phyloP scores from a whole-genome alignment of 2,113 vertebrate genomes.

The Megaceryle torquata region DNA sequence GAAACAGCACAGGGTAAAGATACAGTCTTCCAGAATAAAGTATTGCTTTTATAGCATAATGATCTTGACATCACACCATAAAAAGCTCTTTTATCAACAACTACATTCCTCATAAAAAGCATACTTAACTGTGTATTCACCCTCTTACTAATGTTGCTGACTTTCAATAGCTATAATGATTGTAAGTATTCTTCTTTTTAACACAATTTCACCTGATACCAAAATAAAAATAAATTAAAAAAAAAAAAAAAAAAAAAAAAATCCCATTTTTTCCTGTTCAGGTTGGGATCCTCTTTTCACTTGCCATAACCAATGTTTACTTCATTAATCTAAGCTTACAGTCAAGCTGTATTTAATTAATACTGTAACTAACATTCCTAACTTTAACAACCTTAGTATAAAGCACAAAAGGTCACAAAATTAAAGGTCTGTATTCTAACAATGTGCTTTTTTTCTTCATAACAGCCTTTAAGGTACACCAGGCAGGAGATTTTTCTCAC shows the following conservation, averaged over 20 bases:
- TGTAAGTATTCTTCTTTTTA: background rate
- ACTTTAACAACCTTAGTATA: background rate
- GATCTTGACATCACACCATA: background rate
- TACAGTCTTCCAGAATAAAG: background rate
- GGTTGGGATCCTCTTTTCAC: background rate
- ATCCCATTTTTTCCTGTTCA: background rate
- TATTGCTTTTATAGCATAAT: background rate
- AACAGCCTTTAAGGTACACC: background rate
- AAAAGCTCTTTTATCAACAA: background rate
- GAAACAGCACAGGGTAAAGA: background rate
- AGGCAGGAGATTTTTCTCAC: background rate
- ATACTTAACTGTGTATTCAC: background rate
- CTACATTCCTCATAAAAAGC: background rate
- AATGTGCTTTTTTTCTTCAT: background rate
- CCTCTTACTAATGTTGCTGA: background rate
- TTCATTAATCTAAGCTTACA: background rate
- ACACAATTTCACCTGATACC: background rate
- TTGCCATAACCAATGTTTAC: background rate
- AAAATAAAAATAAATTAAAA: background rate
- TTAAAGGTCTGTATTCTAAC: background rate
- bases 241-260: too few species aligned
- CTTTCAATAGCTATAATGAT: background rate
- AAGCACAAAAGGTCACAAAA: background rate
- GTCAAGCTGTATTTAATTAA: slow-evolving; percentile 2
- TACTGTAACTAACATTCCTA: background rate